Conservation (phyloP, 92 coral and sea anemone species). For the Epizoanthus scotinus region DNA sequence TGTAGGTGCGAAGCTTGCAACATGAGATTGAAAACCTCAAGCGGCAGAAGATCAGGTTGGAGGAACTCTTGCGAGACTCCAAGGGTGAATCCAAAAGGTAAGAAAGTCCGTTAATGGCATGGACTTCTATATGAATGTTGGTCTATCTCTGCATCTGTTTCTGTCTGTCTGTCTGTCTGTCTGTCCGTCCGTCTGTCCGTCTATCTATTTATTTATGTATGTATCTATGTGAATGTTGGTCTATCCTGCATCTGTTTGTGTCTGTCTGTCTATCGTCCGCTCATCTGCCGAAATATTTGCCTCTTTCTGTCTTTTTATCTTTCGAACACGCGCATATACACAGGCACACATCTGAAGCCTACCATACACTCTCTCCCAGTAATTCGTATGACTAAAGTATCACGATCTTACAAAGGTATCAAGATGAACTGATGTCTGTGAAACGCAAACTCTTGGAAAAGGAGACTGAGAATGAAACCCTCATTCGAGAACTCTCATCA, state of each 20-base stretch:
- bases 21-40: constrained; percentile 85
- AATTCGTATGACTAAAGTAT: background rate
- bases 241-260: too few relatives aligned
- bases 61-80: constrained; percentile 81
- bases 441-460: constrained; percentile 78
- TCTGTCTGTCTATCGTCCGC: too few relatives aligned
- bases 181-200: too few relatives aligned
- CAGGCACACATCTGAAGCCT: too few relatives aligned
- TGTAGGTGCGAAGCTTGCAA: constrained; percentile 78
- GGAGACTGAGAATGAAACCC: constrained; percentile 86
- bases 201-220: too few relatives aligned
- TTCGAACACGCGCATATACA: too few relatives aligned
- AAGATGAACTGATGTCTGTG: constrained; percentile 81
- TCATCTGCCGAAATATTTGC: too few relatives aligned
- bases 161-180: too few relatives aligned
- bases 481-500: constrained; percentile 80
- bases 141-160: too few relatives aligned
- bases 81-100: constrained; percentile 85
- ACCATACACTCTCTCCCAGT: background rate
- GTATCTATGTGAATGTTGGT: too few relatives aligned
- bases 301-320: too few relatives aligned
- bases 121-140: background rate
- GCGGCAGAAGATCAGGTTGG: constrained; percentile 77
- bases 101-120: background rate
- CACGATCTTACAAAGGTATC: constrained; percentile 37